These are phyloP conservation scores for Heliocidaris tuberculata DNA, from an alignment of 35 echinoderm and acorn worm species.

Conservation along the genomic window DNA sequence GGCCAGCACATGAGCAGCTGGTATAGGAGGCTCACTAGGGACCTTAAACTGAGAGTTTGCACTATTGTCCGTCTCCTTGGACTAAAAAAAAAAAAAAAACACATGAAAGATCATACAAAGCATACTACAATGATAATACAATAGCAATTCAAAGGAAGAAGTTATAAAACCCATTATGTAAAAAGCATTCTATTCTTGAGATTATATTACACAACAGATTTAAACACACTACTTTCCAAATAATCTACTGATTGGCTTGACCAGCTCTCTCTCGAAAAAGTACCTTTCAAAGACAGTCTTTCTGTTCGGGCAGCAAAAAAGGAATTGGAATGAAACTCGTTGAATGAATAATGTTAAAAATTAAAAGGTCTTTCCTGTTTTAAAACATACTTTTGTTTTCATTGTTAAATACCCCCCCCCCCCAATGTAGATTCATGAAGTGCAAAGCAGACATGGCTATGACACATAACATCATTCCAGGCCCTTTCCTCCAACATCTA, in stretches of 20 bases:
- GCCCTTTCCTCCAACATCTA: background rate
- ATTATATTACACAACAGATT: background rate
- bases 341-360: too few relatives aligned
- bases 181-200: background rate
- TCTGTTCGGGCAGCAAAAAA: background rate
- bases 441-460: too few relatives aligned
- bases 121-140: background rate
- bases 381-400: too few relatives aligned
- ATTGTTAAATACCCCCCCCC: too few relatives aligned
- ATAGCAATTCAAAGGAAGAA: background rate
- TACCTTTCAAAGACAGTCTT: background rate
- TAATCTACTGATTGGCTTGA: background rate
- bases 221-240: background rate
- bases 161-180: background rate
- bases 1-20: background rate
- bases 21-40: background rate
- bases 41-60: conserved; percentile 17
- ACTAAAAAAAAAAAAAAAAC: background rate
- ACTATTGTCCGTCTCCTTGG: background rate
- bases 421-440: too few relatives aligned
- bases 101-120: background rate
- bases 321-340: too few relatives aligned
- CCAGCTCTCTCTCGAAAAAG: background rate
- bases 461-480: too few relatives aligned
- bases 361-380: too few relatives aligned